Conservation (phyloP, 2,797 vertebrate genomes). For the Rhinella marina region DNA sequence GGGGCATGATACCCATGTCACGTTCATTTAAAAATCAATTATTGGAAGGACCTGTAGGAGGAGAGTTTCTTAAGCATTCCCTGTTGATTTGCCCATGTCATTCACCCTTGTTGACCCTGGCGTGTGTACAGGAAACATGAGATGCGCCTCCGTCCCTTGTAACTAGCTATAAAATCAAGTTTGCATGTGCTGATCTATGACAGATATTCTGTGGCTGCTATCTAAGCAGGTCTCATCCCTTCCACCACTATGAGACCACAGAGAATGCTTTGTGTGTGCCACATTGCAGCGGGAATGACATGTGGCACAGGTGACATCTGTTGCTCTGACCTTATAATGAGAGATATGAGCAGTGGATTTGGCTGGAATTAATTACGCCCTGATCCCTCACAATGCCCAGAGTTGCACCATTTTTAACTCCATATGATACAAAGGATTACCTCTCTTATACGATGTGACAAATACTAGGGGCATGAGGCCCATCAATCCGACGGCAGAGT, state of each 20-base stretch:
- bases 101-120: slow-evolving; percentile 53
- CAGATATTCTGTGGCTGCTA: slow-evolving; percentile 3
- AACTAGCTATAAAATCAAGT: slow-evolving; percentile 28
- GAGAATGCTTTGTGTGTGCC: background rate
- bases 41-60: slow-evolving; percentile 5
- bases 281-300: slow-evolving; percentile 2
- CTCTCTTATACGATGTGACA: background rate
- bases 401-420: slow-evolving; percentile 15
- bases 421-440: slow-evolving; percentile 26
- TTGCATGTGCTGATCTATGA: slow-evolving; percentile 23
- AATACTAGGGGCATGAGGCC: background rate
- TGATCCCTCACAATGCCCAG: background rate
- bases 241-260: background rate
- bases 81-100: slow-evolving; percentile 33
- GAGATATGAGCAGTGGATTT: slow-evolving; percentile 18
- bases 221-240: background rate
- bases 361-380: background rate
- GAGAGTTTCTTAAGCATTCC: slow-evolving; percentile 23
- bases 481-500: slow-evolving; percentile 10
- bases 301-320: slow-evolving; percentile 21
- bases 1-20: background rate
- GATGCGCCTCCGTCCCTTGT: slow-evolving; percentile 16
- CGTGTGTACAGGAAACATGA: slow-evolving; percentile 54
- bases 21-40: background rate
- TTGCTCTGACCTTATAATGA: slow-evolving; percentile 9